phyloP scores from a whole-genome alignment of 1,140 invertebrate species.

The Philaenus spumarius region DNA sequence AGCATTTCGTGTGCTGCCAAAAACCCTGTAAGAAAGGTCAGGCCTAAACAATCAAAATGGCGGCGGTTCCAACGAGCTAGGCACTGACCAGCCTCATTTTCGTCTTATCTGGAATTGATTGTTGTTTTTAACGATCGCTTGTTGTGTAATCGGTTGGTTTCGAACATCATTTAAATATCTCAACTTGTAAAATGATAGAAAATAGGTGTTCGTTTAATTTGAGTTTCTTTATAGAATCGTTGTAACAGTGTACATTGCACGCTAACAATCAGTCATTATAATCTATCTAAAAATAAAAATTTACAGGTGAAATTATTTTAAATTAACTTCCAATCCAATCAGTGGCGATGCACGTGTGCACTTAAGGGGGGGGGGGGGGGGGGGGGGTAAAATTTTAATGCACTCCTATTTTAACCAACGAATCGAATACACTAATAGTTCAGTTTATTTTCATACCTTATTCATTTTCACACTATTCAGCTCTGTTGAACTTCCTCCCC shows the following conservation, averaged over 20 bases:
- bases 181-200: neutral
- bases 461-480: neutral
- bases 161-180: neutral
- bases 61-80: too few relatives aligned
- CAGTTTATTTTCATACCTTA: constrained; percentile 1
- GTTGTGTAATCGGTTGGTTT: too few relatives aligned
- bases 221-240: neutral
- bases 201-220: neutral
- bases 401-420: neutral
- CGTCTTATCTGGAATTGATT: too few relatives aligned
- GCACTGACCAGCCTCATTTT: too few relatives aligned
- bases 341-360: neutral
- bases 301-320: neutral
- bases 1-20: too few relatives aligned
- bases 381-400: constrained; percentile 1
- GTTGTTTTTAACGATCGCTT: too few relatives aligned
- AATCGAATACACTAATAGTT: too few relatives aligned
- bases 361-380: neutral
- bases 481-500: neutral
- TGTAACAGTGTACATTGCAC: neutral
- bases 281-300: neutral
- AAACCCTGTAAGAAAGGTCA: too few relatives aligned
- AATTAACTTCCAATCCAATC: neutral
- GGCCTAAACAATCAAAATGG: too few relatives aligned
- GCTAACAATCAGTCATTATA: neutral